Evolutionary conservation across 2,113 vertebrate genomes (phyloP), one percentile per base, ranked within the genome.

Genomic region (Brevimyrus niger): DNA sequence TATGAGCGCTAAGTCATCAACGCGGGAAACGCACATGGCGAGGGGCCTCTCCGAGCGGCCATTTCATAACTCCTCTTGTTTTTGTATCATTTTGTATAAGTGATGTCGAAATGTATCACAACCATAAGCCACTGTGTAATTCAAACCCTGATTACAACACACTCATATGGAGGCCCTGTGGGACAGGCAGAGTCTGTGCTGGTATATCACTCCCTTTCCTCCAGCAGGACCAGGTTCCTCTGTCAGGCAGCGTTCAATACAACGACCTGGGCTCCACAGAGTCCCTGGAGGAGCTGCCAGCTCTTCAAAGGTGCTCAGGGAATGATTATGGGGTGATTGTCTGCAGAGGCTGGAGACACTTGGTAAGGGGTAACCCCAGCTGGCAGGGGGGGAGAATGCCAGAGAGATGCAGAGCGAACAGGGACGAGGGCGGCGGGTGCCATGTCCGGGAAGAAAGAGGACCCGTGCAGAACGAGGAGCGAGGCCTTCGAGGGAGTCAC

Each of bases 191-290:
- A 94, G 93, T 93, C 93, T 87, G 93, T 91, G 90, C 94, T 27
- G 90, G 93, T 94, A 8, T 11, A n/a, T 53, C 51, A 21, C 21
- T 23, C 21, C 44, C 80, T 31, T 38, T 65, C 31, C 65, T 69
- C 27, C 65, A 31, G n/a, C 92, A 96, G 96, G 96, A 96, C 95
- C 96, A 96, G 96, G 13, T 17, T 95, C 96, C 93, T 92, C 92
- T 94, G 95, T 96, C 95, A 96, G 95, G 95, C 95, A 96, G 95
- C 94, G 94, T 94, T 96, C 96, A 97, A 96, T 96, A 96, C 95
- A 95, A 96, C 90, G 94, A 94, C 94, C 94, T 90, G 92, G 93
- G 93, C 93, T 95, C 93, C 48, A 91, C 92, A 93, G 5, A 19
- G 93, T 91, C 90, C 92, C 88, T 58, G 83, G 89, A 58, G 94